Evolutionary conservation across 2,888 invertebrate genomes (phyloP).

Genomic region (Smittia sp.): DNA sequence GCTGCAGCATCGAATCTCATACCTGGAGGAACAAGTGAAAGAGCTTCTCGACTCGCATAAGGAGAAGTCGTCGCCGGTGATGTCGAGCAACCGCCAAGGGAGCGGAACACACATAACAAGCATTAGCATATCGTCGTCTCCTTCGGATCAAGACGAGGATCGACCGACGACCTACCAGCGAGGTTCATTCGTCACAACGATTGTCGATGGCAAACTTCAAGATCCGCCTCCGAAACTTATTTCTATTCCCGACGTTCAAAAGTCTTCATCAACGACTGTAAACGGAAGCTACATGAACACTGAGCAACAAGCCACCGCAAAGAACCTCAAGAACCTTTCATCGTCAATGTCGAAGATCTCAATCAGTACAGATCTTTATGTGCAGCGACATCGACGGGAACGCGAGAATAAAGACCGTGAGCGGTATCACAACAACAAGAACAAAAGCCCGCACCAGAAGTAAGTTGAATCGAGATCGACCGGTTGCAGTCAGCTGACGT

Average conservation of each 20-base stretch:
- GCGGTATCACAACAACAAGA: conserved; percentile 44
- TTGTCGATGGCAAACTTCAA: conserved; percentile 58
- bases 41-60: neutral
- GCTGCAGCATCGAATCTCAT: conserved; percentile 82
- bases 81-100: conserved; percentile 20
- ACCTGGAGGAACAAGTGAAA: conserved; percentile 73
- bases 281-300: neutral
- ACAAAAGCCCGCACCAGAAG: conserved; percentile 42
- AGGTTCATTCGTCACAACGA: conserved; percentile 74
- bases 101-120: conserved; percentile 61
- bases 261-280: conserved; percentile 27
- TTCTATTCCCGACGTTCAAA: neutral
- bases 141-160: conserved; percentile 57
- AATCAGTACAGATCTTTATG: conserved; percentile 50
- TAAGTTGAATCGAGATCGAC: neutral
- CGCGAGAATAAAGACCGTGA: conserved; percentile 46
- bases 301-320: neutral
- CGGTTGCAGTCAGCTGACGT: conserved; percentile 46
- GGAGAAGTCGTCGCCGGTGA: conserved; percentile 4
- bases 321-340: conserved; percentile 43
- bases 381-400: conserved; percentile 46
- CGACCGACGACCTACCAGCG: conserved; percentile 71
- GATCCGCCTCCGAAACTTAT: conserved; percentile 42
- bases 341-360: conserved; percentile 53
- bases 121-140: conserved; percentile 66